phyloP scores from a whole-genome alignment of 2,113 vertebrate species.

The Xenopus borealis region DNA sequence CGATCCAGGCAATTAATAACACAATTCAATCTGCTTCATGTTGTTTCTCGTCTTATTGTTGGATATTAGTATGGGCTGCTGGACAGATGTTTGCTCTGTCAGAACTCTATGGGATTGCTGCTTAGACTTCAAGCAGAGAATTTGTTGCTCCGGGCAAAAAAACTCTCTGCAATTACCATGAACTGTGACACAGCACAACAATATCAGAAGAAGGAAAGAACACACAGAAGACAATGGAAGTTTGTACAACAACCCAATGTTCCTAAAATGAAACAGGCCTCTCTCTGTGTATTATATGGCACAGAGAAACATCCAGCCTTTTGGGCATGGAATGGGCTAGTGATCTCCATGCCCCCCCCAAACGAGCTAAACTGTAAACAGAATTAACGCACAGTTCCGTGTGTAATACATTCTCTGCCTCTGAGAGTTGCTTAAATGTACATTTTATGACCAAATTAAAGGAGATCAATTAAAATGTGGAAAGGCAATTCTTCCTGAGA shows the following conservation, averaged over 20 bases:
- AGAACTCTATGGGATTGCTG: conserved; percentile 18
- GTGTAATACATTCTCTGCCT: conserved; percentile 1
- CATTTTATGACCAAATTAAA: conserved; percentile 27
- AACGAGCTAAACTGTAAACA: conserved; percentile 5
- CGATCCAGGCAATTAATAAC: too few species aligned
- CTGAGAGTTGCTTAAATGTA: background rate
- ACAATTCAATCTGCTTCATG: background rate
- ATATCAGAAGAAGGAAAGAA: conserved; percentile 17
- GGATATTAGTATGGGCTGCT: conserved; percentile 3
- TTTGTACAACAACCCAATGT: conserved; percentile 27
- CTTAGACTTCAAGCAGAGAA: conserved; percentile 7
- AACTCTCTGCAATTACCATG: conserved; percentile 32
- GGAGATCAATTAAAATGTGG: conserved; percentile 26
- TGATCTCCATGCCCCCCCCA: background rate
- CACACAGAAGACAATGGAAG: conserved; percentile 2
- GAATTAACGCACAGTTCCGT: background rate
- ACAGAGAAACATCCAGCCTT: background rate
- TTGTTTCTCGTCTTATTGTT: background rate
- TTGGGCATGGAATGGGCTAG: background rate
- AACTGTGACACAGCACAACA: conserved; percentile 40
- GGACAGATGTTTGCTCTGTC: background rate
- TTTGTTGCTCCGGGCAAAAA: background rate
- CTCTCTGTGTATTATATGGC: background rate
- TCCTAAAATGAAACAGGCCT: background rate
- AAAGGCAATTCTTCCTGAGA: conserved; percentile 12